Evolutionary conservation across 2,888 invertebrate genomes (phyloP).

Genomic region (Protophormia terraenovae): DNA sequence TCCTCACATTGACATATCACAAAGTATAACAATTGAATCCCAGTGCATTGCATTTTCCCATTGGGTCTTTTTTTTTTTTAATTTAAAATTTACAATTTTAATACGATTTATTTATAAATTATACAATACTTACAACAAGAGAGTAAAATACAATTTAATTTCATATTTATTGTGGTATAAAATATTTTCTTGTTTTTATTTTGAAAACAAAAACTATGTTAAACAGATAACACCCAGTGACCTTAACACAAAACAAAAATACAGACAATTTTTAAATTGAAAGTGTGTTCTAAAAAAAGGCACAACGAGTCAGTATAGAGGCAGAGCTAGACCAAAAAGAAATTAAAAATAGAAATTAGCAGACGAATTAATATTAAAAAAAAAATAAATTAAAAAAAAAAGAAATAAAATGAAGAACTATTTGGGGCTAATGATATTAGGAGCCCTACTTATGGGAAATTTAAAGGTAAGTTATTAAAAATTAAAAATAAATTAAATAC

Average conservation of each 20-base stretch:
- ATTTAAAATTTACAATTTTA: not conserved
- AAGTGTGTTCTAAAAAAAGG: not conserved
- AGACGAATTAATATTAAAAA: too few species aligned
- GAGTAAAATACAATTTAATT: not conserved
- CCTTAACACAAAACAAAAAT: not conserved
- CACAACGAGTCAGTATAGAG: conserved; percentile 3
- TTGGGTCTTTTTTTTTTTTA: too few species aligned
- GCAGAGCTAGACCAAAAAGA: not conserved
- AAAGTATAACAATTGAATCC: too few species aligned
- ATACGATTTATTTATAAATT: not conserved
- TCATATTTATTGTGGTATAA: not conserved
- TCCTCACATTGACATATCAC: too few species aligned
- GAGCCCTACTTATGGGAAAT: not conserved
- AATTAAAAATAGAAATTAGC: not conserved
- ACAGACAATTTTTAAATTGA: not conserved
- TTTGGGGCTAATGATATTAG: not conserved
- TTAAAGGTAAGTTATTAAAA: conserved; percentile 19
- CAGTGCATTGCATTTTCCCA: too few species aligned
- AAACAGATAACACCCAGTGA: conserved; percentile 46
- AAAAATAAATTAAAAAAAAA: too few species aligned
- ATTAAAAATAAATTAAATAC: not conserved
- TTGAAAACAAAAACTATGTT: conserved; percentile 7
- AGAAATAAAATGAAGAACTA: conserved; percentile 21
- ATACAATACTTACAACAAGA: not conserved
- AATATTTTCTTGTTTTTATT: not conserved